Base-by-base conservation (phyloP, 2,797 vertebrate genomes). In the Clarias platycephalus region DNA sequence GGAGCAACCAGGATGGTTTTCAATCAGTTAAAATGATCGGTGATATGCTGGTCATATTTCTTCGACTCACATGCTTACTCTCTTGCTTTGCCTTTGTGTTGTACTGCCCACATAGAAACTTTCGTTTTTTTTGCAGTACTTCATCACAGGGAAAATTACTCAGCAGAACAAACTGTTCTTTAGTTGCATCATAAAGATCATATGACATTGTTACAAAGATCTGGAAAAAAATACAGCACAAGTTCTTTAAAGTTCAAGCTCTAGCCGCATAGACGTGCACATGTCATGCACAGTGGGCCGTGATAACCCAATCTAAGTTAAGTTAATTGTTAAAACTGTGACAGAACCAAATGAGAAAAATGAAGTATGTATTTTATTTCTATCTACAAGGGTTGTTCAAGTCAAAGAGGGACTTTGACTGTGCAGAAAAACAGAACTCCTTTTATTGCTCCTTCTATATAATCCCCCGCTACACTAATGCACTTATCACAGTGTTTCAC, bases 161-260 rank as follows among this genome's bases (percentile, higher is more conserved):
- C 20, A 31, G 26, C 63, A 66, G 62, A 31, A 53, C n/a, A 28
- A 71, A 40, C 3, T 40, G 4, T 60, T 63, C 40, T 74, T 15
- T 18, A 53, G 6, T 83, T 75, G 70, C 81, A 83, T 83, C 70
- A 83, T 57, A 74, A 64, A 63, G 20, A 44, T 75, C 81, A 75
- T 53, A 75, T 83, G 81, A 83, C 71, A 26, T 62, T 83, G 18
- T 83, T 83, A 74, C 70, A 64, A 57, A 63, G n/a, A 75, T 83
- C 70, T 83, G 81, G 71, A 75, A 74, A 74, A 74, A 74, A 31
- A 9, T 64, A 64, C 8, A 49, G 7, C 20, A 2, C 31, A 62
- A 82, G 81, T 64, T 83, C 68, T 83, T 75, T 62, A 53, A 22
- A 31, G 8, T 31, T 64, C 22, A 53, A 83, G 37, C 34, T 64